phyloP scores from a whole-genome alignment of 2,797 vertebrate species.

The Melanotaenia boesemani region DNA sequence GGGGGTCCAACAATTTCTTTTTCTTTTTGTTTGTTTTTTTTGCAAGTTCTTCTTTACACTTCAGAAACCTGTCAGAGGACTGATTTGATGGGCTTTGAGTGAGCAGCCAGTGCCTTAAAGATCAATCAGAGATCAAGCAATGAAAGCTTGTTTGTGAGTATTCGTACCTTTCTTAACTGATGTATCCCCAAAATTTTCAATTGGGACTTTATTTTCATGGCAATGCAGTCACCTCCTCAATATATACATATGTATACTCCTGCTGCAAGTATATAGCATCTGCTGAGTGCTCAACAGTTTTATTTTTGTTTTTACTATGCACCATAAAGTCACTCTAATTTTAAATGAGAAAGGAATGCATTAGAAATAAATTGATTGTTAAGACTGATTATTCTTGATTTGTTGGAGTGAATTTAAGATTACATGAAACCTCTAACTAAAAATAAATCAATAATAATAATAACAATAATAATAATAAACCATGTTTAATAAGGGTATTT shows the following conservation, averaged over 20 bases:
- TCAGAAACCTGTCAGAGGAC: slow-evolving; percentile 15
- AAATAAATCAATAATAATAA: no score
- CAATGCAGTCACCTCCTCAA: slow-evolving; percentile 19
- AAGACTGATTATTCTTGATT: no score
- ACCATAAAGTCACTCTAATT: no score
- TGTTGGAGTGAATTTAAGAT: no score
- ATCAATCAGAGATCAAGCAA: slow-evolving; percentile 11
- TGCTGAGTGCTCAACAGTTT: not conserved
- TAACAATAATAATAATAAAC: no score
- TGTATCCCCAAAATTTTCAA: slow-evolving; percentile 15
- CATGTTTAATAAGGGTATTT: no score
- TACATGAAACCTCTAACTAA: no score
- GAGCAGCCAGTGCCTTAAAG: slow-evolving; percentile 21
- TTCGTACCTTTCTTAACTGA: slow-evolving; percentile 2
- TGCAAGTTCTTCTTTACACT: slow-evolving; percentile 31
- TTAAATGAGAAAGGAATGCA: no score
- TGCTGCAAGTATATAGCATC: not conserved
- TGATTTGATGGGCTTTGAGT: slow-evolving; percentile 21
- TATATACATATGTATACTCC: not conserved
- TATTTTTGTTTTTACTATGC: not conserved
- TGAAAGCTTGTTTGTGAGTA: slow-evolving; percentile 28
- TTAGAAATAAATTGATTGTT: no score
- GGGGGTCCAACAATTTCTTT: not conserved
- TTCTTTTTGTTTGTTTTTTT: not conserved
- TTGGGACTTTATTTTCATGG: slow-evolving; percentile 14